phyloP scores from a whole-genome alignment of 2,888 invertebrate species.

The Nomada fabriciana region DNA sequence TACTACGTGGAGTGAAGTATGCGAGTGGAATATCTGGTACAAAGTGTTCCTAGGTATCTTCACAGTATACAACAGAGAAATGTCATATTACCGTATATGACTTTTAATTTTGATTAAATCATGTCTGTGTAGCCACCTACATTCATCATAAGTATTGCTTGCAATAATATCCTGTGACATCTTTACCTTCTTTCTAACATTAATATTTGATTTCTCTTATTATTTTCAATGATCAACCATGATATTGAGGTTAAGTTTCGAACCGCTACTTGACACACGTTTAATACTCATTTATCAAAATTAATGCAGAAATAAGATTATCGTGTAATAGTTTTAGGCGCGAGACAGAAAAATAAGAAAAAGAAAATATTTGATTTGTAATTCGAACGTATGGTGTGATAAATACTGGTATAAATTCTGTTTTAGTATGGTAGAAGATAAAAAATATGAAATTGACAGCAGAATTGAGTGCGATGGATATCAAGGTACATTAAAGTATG shows the following conservation, averaged over 20 bases:
- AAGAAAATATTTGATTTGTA: not conserved
- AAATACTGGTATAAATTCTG: constrained; percentile 22
- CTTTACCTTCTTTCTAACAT: constrained; percentile 16
- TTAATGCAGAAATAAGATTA: not conserved
- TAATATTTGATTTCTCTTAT: constrained; percentile 26
- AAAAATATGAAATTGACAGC: constrained; percentile 83
- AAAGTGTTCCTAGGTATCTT: constrained; percentile 37
- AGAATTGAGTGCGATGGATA: constrained; percentile 85
- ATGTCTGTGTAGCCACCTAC: constrained; percentile 20
- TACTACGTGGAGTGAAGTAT: constrained; percentile 7
- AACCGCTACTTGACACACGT: constrained; percentile 55
- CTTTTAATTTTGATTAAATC: constrained; percentile 61
- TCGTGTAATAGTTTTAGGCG: not conserved
- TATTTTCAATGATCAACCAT: constrained; percentile 62
- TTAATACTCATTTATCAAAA: constrained; percentile 28
- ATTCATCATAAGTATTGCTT: constrained; percentile 22
- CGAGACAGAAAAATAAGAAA: not conserved
- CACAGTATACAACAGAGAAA: constrained; percentile 63
- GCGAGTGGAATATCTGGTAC: constrained; percentile 51
- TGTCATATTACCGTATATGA: constrained; percentile 73
- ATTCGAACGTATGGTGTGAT: not conserved
- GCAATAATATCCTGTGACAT: constrained; percentile 17
- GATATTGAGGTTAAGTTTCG: constrained; percentile 70
- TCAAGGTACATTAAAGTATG: constrained; percentile 85
- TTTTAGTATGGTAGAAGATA: constrained; percentile 80